Evolutionary conservation across 2,888 invertebrate genomes (phyloP).

Genomic region (Eubasilissa splendida): DNA sequence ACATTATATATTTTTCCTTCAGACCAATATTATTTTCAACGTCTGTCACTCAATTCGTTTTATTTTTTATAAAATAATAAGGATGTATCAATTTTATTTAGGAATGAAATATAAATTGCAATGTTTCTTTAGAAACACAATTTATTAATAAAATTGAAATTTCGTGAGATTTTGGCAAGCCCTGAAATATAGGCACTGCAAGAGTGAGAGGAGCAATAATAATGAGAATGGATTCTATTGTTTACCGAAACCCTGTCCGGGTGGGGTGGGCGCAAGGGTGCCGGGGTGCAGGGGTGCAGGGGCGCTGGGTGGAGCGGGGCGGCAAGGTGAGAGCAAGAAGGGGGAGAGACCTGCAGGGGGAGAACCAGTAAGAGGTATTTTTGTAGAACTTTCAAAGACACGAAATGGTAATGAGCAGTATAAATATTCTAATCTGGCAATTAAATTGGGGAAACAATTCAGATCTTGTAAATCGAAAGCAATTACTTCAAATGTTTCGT

Average conservation of each 20-base stretch:
- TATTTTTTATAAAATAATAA: too few species aligned
- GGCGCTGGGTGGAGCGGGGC: conserved; percentile 21
- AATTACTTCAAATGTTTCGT: conserved; percentile 41
- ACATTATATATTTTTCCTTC: too few species aligned
- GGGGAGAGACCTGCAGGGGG: conserved; percentile 24
- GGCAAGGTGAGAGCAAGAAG: conserved; percentile 22
- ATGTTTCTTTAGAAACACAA: too few species aligned
- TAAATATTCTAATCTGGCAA: conserved; percentile 51
- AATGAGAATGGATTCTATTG: conserved; percentile 59
- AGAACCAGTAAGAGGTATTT: conserved; percentile 45
- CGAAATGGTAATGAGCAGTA: conserved; percentile 52
- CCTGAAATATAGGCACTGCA: conserved; percentile 48
- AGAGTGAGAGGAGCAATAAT: conserved; percentile 56
- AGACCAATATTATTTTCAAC: too few species aligned
- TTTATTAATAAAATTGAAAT: too few species aligned
- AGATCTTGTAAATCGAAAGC: conserved; percentile 45
- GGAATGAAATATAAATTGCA: too few species aligned
- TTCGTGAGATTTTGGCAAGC: not conserved
- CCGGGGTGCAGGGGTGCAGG: conserved; percentile 9
- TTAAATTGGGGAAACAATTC: conserved; percentile 48
- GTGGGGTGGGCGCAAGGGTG: conserved; percentile 33
- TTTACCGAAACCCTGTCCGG: conserved; percentile 57
- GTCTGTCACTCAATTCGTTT: too few species aligned
- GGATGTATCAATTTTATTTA: too few species aligned
- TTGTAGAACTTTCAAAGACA: conserved; percentile 51